A percentile compares a stretch with the other conserved stretches of the same genome.
Evolutionary conservation across 2,888 invertebrate genomes (phyloP).

Genomic region (Phyto melanocephala): DNA sequence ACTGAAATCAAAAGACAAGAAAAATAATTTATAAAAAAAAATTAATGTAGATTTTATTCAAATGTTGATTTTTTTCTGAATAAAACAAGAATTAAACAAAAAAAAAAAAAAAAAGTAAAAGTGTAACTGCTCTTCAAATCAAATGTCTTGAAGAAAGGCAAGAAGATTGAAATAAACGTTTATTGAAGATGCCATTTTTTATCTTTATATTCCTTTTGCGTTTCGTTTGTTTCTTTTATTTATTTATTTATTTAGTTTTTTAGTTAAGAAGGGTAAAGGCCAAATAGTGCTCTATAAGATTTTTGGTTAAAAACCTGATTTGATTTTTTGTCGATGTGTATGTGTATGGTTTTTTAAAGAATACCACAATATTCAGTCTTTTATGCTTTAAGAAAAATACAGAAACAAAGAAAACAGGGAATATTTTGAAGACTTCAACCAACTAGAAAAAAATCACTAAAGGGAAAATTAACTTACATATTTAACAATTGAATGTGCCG

Average conservation of each 20-base stretch:
- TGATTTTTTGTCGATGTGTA: neutral
- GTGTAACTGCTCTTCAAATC: constrained; percentile 21
- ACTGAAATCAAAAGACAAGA: neutral
- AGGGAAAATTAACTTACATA: no score
- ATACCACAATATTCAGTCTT: constrained; percentile 28
- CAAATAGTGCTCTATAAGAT: constrained; percentile 7
- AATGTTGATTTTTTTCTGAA: neutral
- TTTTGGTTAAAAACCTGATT: constrained; percentile 10
- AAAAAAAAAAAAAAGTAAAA: constrained; percentile 52
- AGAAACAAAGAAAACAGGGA: neutral
- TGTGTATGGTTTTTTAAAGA: neutral
- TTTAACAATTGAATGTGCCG: no score
- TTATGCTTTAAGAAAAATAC: neutral
- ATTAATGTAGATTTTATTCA: neutral
- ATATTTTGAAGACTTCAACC: neutral
- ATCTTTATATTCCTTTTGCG: neutral
- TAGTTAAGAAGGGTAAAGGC: constrained; percentile 22
- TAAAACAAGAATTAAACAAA: neutral
- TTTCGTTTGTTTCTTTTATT: neutral
- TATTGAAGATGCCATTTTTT: neutral
- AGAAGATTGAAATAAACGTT: neutral
- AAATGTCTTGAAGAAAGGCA: neutral
- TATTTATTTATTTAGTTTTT: no score
- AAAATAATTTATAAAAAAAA: neutral
- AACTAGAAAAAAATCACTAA: no score